Evolutionary conservation across 2,888 invertebrate species (phyloP), one percentile per base, ranked within the genome.

Genomic region (Dryobotodes eremita): DNA sequence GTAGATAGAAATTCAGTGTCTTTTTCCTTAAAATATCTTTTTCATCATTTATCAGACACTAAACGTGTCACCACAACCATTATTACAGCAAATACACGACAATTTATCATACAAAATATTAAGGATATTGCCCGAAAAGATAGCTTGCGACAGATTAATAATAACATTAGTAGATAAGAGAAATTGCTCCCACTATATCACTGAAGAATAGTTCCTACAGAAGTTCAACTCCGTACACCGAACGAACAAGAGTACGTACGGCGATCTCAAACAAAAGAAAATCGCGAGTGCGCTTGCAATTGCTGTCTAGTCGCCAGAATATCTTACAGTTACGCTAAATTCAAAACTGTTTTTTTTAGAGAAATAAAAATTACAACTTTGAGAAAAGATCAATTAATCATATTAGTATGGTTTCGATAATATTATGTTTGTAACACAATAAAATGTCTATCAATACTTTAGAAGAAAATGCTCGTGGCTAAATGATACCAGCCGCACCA

Each of bases 141-240:
- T 83, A n/a, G n/a, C n/a, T 8, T 59, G 55, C 36, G 36, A 80
- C 61, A 62, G 79, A 82, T 82, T 84, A 82, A 84, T 82, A 73
- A 83, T 79, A 79, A 79, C 57, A 82, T 84, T 81, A 84, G 10
- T 6, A 75, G 75, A 84, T 84, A 84, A 36, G 20, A 79, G 79
- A 73, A 81, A 79, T 31, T 73, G 36, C 81, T 81, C 62, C 15
- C 62, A n/a, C 53, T 80, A 36, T 48, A 11, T 36, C 53, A 53
- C n/a, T 8, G 0, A 15, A 26, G 15, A 26, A 20, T 5, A 46
- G 11, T 4, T 2, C 7, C n/a, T 3, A 20, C 36, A 79, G 62
- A 64, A 80, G 55, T 23, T 23, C 23, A 2, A 13, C n/a, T 70
- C 1, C 15, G 0, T n/a, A 13, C 13, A 13, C 20, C 2, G 5